Percentiles rank a stretch among this genome's conserved stretches.
Evolutionary conservation across 2,113 vertebrate species (phyloP).

Genomic region (Solea solea): DNA sequence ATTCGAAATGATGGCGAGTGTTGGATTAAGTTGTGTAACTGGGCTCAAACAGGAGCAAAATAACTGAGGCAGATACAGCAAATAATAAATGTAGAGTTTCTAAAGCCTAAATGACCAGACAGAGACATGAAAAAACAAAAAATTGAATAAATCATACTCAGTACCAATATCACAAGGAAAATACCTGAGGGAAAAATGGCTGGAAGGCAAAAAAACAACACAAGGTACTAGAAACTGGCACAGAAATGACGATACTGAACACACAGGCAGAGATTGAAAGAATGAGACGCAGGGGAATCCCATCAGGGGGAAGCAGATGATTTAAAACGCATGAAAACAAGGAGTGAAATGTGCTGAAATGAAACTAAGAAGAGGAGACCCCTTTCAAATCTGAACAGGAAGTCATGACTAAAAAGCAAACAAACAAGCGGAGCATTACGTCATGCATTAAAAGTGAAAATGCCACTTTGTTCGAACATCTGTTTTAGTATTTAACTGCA

Average conservation of each 20-base stretch:
- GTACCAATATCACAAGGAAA: too few relatives aligned
- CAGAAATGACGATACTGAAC: not conserved
- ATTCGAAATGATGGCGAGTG: slow-evolving; percentile 38
- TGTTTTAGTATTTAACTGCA: not conserved
- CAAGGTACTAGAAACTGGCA: not conserved
- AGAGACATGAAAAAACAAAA: too few relatives aligned
- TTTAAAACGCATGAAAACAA: not conserved
- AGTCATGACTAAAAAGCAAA: not conserved
- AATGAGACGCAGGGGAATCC: not conserved
- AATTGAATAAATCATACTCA: too few relatives aligned
- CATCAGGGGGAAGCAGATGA: not conserved
- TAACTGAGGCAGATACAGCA: too few relatives aligned
- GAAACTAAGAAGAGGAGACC: too few relatives aligned
- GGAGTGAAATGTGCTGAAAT: not conserved
- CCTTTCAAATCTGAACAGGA: not conserved
- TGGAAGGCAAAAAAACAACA: not conserved
- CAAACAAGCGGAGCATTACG: not conserved
- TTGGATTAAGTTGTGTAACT: slow-evolving; percentile 5
- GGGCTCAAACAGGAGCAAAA: not conserved
- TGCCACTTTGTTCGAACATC: not conserved
- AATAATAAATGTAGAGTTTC: too few relatives aligned
- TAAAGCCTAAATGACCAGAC: too few relatives aligned
- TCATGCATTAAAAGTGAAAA: not conserved
- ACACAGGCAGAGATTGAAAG: too few relatives aligned
- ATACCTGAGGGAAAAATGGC: not conserved